A percentile compares a stretch with the other conserved stretches of the same genome.
Evolutionary conservation across 2,113 vertebrate genomes (phyloP).

Genomic region (Tetraodon nigroviridis): DNA sequence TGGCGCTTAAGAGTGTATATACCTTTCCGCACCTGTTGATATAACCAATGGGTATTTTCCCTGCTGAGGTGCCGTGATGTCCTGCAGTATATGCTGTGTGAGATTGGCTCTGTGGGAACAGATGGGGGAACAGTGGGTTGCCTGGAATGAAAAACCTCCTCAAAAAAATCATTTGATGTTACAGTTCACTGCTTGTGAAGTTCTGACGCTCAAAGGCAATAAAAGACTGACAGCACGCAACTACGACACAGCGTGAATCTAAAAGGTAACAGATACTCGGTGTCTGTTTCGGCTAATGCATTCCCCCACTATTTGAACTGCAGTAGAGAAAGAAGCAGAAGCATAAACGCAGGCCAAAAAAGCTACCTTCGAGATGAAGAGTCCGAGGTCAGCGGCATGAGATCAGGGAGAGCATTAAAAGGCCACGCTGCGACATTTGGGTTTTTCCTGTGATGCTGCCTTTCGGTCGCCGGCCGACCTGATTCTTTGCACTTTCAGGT

Average conservation of each 20-base stretch:
- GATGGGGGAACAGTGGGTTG: constrained; percentile 48
- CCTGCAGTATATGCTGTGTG: constrained; percentile 47
- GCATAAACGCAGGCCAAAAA: neutral
- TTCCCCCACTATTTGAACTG: neutral
- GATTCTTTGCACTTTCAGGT: constrained; percentile 28
- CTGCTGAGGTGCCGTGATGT: constrained; percentile 36
- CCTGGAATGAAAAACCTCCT: constrained; percentile 37
- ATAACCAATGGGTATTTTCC: constrained; percentile 56
- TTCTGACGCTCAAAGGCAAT: constrained; percentile 2
- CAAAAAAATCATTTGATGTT: constrained; percentile 37
- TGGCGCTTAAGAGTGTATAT: too few species aligned
- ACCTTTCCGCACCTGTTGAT: too few species aligned
- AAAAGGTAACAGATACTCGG: neutral
- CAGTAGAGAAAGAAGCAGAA: neutral
- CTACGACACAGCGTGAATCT: neutral
- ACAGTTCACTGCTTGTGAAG: constrained; percentile 16
- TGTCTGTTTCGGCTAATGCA: neutral
- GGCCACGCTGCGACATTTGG: constrained; percentile 45
- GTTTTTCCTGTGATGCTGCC: constrained; percentile 16
- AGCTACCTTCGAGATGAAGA: constrained; percentile 9
- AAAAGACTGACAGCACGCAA: neutral
- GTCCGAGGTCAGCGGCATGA: neutral
- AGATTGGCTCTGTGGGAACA: constrained; percentile 52
- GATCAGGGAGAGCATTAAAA: constrained; percentile 28
- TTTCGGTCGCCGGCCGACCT: constrained; percentile 14